phyloP scores from a whole-genome alignment of 2,113 vertebrate genomes.

The Hypanus sabinus region DNA sequence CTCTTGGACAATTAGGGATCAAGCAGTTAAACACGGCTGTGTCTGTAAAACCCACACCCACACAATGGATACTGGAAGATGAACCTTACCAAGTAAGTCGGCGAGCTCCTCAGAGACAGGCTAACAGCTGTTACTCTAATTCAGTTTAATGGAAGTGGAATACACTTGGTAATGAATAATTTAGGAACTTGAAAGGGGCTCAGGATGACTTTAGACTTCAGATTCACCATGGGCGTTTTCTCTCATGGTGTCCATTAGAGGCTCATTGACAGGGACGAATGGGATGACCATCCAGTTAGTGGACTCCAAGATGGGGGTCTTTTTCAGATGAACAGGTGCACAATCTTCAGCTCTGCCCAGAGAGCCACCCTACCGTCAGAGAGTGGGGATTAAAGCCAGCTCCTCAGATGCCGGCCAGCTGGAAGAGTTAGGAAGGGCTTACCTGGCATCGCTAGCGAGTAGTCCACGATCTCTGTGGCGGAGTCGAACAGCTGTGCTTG shows the following conservation, averaged over 20 bases:
- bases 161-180: background rate
- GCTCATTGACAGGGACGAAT: background rate
- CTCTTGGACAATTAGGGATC: no score
- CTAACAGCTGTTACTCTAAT: background rate
- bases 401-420: background rate
- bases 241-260: background rate
- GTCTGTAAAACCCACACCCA: no score
- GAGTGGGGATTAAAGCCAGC: background rate
- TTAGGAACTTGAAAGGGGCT: background rate
- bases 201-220: background rate
- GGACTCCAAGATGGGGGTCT: background rate
- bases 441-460: constrained; percentile 93
- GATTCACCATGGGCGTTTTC: background rate
- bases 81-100: background rate
- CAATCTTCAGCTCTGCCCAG: background rate
- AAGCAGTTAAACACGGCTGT: no score
- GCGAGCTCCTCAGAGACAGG: background rate
- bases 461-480: constrained; percentile 79
- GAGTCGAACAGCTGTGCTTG: constrained; percentile 91
- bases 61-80: no score
- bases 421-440: constrained; percentile 41
- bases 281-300: background rate
- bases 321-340: background rate
- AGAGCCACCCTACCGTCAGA: background rate
- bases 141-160: background rate